Conservation (phyloP, 2,888 invertebrate genomes). For the Limnephilus rhombicus region DNA sequence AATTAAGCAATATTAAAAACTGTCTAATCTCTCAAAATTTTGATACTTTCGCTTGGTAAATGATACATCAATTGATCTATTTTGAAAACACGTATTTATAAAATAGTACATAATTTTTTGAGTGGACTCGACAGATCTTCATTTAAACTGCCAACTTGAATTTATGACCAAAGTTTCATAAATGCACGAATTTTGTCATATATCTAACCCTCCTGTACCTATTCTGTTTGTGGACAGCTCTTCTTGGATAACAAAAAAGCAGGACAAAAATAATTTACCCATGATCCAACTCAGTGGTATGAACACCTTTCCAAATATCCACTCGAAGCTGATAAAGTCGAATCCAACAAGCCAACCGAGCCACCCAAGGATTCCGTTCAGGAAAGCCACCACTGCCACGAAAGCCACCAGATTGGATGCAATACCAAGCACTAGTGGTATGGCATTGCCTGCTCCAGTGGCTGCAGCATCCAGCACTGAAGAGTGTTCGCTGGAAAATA, state of each 20-base stretch:
- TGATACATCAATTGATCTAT: too few species aligned
- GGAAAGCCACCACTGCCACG: conserved; percentile 90
- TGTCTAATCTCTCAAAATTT: too few species aligned
- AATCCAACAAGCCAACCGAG: conserved; percentile 87
- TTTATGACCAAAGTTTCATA: too few species aligned
- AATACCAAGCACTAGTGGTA: conserved; percentile 90
- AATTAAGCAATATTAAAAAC: not conserved
- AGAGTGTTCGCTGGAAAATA: conserved; percentile 82
- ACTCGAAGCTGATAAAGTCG: conserved; percentile 81
- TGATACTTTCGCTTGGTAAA: too few species aligned
- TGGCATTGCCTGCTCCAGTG: conserved; percentile 90
- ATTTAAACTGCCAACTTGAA: too few species aligned
- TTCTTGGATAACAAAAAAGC: too few species aligned
- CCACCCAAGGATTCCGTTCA: conserved; percentile 90
- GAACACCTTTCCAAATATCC: conserved; percentile 91
- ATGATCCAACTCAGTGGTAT: conserved; percentile 94
- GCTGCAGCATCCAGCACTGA: conserved; percentile 95
- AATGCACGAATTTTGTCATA: too few species aligned
- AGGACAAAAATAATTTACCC: conserved; percentile 77
- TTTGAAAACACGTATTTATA: too few species aligned
- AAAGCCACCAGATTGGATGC: conserved; percentile 95
- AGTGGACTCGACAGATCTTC: too few species aligned
- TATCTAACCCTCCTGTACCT: too few species aligned
- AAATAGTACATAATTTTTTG: too few species aligned
- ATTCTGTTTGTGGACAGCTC: too few species aligned